Conservation (phyloP, 2,113 vertebrate genomes). For the Leptocoma aspasia region DNA sequence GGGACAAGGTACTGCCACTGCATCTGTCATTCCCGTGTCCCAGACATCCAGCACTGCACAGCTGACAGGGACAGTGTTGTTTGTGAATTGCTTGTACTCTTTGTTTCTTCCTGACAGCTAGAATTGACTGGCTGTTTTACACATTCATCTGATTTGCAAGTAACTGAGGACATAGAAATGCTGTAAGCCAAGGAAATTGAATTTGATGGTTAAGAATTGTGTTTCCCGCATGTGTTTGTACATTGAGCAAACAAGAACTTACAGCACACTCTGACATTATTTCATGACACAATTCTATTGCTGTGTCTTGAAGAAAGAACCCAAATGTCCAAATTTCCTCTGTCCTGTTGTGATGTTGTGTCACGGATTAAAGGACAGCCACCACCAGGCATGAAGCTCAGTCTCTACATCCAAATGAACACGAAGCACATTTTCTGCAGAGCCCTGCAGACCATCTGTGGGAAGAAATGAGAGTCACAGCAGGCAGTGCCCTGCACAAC, state of each 20-base stretch:
- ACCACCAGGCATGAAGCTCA: not conserved
- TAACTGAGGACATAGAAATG: not conserved
- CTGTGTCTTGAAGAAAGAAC: not conserved
- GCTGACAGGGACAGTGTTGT: not conserved
- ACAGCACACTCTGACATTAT: rapidly evolving
- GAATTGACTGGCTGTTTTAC: not conserved
- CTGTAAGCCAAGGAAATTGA: not conserved
- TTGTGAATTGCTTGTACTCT: not conserved
- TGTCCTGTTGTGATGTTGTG: not conserved
- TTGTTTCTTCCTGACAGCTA: not conserved
- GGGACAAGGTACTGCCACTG: slow-evolving; percentile 75
- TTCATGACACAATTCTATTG: not conserved
- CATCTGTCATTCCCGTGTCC: rapidly evolving
- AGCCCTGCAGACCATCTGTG: not conserved
- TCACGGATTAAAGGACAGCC: not conserved
- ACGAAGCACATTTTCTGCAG: not conserved
- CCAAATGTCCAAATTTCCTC: not conserved
- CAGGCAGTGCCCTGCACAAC: not conserved
- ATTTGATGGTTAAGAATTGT: not conserved
- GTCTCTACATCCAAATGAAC: not conserved
- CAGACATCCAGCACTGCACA: not conserved
- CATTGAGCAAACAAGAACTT: not conserved
- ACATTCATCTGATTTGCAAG: not conserved
- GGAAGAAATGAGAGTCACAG: not conserved
- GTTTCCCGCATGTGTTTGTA: rapidly evolving